These are phyloP conservation scores for Bothrops alternatus DNA, from an alignment of 2,797 vertebrate genomes.

Conservation along the genomic window DNA sequence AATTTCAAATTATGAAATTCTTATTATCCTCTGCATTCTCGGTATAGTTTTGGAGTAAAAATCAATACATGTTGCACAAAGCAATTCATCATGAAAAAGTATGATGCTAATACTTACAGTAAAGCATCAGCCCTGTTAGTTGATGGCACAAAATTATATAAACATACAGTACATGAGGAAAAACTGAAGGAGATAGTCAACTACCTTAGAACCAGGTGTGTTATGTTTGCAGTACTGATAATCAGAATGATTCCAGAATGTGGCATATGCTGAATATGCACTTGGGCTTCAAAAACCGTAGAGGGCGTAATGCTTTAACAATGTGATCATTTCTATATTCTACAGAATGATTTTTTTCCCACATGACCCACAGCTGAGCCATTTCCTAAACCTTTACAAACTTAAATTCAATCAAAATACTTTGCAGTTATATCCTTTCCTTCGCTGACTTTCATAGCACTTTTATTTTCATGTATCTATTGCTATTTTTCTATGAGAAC, in stretches of 20 bases:
- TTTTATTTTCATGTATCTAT: neutral
- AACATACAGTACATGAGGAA: neutral
- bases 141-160: neutral
- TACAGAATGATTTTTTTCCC: neutral
- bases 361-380: neutral
- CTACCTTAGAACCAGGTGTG: neutral
- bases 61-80: constrained; percentile 33
- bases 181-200: neutral
- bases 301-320: neutral
- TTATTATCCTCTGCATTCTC: constrained; percentile 10
- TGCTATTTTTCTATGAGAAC: neutral
- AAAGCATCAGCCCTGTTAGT: neutral
- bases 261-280: neutral
- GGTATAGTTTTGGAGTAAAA: constrained; percentile 15
- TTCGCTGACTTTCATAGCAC: neutral
- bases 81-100: constrained; percentile 23
- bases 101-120: neutral
- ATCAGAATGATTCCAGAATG: neutral
- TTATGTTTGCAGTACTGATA: neutral
- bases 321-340: neutral
- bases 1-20: constrained; percentile 12
- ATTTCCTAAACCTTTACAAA: neutral
- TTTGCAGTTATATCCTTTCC: neutral
- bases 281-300: neutral
- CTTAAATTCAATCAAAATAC: neutral